Evolutionary conservation across 2,113 vertebrate species (phyloP).

Genomic region (Poeciliopsis occidentalis): DNA sequence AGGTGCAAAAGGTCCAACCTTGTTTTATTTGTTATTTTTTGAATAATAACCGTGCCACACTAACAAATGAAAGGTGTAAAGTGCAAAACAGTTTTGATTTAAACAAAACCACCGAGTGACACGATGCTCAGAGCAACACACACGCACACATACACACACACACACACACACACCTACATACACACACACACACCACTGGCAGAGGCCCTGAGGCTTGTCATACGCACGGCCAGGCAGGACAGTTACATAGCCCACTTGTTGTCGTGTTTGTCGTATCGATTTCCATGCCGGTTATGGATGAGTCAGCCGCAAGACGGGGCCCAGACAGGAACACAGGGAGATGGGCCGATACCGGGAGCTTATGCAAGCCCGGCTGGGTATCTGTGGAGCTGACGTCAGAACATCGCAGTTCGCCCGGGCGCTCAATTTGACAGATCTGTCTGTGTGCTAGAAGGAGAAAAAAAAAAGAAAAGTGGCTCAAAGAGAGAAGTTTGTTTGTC

Average conservation of each 20-base stretch:
- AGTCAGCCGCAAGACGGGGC: slow-evolving; percentile 68
- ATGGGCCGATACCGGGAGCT: slow-evolving; percentile 39
- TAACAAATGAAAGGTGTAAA: slow-evolving; percentile 32
- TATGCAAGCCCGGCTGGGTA: slow-evolving; percentile 70
- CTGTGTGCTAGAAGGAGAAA: neutral
- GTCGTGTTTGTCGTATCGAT: slow-evolving; percentile 68
- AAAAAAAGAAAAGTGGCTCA: neutral
- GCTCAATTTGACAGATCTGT: slow-evolving; percentile 29
- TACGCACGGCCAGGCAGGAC: slow-evolving; percentile 28
- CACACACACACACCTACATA: neutral
- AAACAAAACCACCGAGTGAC: slow-evolving; percentile 11
- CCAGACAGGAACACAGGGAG: slow-evolving; percentile 48
- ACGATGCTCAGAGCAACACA: slow-evolving; percentile 4
- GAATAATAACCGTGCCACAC: slow-evolving; percentile 7
- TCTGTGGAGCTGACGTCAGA: slow-evolving; percentile 58
- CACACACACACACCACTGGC: neutral
- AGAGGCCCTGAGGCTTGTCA: slow-evolving; percentile 11
- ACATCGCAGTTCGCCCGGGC: slow-evolving; percentile 33
- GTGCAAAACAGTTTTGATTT: neutral
- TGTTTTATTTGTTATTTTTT: slow-evolving; percentile 5
- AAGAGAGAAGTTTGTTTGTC: neutral
- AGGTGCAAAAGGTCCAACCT: slow-evolving; percentile 4
- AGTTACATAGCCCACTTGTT: slow-evolving; percentile 58
- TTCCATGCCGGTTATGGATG: slow-evolving; percentile 70
- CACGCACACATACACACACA: too few species aligned